Conservation (phyloP, 2,113 vertebrate genomes). For the Sturnira hondurensis region DNA sequence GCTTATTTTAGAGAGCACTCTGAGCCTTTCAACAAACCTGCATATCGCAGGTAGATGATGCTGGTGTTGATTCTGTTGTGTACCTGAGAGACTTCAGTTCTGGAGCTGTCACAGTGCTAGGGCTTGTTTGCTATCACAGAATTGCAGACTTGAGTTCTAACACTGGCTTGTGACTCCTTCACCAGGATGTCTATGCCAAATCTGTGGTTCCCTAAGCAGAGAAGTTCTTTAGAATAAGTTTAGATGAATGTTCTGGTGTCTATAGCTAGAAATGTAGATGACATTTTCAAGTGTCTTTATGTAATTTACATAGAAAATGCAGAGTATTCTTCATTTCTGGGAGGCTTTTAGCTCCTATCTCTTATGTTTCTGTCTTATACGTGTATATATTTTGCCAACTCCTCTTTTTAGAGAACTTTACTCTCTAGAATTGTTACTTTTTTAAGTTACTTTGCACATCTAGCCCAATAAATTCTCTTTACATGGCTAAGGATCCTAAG, state of each 20-base stretch:
- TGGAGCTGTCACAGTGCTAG: neutral
- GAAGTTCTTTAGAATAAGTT: neutral
- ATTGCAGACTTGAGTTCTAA: neutral
- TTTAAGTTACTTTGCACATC: neutral
- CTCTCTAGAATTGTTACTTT: slow-evolving; percentile 7
- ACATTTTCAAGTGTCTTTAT: neutral
- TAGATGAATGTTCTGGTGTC: neutral
- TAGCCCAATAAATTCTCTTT: slow-evolving; percentile 3
- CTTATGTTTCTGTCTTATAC: neutral
- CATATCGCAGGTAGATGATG: neutral
- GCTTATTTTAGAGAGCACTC: neutral
- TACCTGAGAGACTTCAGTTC: neutral
- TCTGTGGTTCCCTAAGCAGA: neutral
- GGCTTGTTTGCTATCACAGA: neutral
- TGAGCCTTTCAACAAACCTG: neutral
- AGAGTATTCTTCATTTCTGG: neutral
- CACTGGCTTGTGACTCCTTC: neutral
- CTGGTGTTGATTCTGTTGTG: neutral
- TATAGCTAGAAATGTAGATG: neutral
- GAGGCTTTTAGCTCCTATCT: neutral
- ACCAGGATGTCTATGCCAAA: neutral
- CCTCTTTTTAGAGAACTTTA: neutral
- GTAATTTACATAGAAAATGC: neutral
- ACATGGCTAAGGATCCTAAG: neutral
- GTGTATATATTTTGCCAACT: neutral